These are phyloP conservation scores for Semibalanus balanoides DNA, from an alignment of 1,140 invertebrate species.

Conservation along the genomic window DNA sequence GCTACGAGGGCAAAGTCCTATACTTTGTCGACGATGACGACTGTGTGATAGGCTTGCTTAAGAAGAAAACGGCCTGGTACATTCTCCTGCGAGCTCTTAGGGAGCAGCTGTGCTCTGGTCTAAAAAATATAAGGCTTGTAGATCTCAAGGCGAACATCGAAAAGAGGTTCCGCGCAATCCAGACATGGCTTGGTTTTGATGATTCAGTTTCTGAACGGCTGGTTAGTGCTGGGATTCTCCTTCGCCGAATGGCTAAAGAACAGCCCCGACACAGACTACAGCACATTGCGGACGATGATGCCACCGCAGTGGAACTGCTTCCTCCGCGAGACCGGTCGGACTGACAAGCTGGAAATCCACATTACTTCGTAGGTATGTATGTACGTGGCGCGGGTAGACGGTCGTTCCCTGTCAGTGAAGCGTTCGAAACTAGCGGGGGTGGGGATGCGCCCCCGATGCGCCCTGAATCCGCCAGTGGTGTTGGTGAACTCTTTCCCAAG, in stretches of 20 bases:
- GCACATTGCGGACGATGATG: background rate
- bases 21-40: constrained; percentile 32
- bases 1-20: constrained; percentile 33
- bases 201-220: background rate
- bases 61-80: constrained; percentile 39
- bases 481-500: no score
- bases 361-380: no score
- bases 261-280: background rate
- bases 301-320: background rate
- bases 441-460: no score
- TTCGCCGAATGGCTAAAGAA: background rate
- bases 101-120: constrained; percentile 26
- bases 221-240: background rate
- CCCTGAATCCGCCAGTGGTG: no score
- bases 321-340: background rate
- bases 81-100: constrained; percentile 33
- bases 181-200: constrained; percentile 9
- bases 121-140: background rate
- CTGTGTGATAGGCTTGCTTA: constrained; percentile 33
- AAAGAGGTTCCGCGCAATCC: constrained; percentile 11
- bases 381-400: no score
- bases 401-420: no score
- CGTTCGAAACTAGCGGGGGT: no score
- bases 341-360: background rate
- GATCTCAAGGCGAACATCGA: background rate